Base-by-base conservation (phyloP, 2,888 invertebrate species). In the Drosophila ezoana region DNA sequence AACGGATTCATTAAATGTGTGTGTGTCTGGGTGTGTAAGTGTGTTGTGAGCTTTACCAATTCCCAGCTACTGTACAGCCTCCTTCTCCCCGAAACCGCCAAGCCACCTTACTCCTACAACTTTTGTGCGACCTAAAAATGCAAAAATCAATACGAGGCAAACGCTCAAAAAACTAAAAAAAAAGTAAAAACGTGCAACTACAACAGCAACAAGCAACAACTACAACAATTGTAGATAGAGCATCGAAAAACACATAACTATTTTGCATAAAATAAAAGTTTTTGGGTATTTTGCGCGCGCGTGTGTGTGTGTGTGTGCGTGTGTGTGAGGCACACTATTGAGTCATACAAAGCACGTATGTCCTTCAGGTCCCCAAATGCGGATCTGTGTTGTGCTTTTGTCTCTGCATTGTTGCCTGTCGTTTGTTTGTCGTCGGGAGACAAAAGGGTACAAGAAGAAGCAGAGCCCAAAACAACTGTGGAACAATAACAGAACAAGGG, bases 231-330 rank as follows among this genome's bases (percentile, higher is more conserved):
- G 62, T 65, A 71, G 49, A 63, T 64, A 62, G 59, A 63, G 40
- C 74, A 87, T 71, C 57, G 67, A 66, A 67, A 59, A 66, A 78
- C 69, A 81, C 76, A 81, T 71, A 87, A 86, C 88, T 88, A 82
- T 86, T 83, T 83, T 83, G 81, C 88, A 83, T 83, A 88, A 83
- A 88, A 83, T 79, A 83, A 79, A 86, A 82, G 65, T 82, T 83
- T 75, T 78, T 71, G 70, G 60, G 35, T 33, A 49, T 45, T 40
- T 53, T 57, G n/a, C 14, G 14, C 37, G 10, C 4, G 9, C 35
- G n/a, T 48, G 9, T n/a, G 2, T 32, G 11, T 47, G 35, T 47
- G 20, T 38, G 23, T 20, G 11, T 14, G 28, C 41, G 38, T 47
- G 28, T 35, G 35, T 49, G 23, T 18, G 14, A 32, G 71, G 51